These are phyloP conservation scores for Eupithecia dodoneata DNA, from an alignment of 2,888 invertebrate genomes.

Conservation along the genomic window DNA sequence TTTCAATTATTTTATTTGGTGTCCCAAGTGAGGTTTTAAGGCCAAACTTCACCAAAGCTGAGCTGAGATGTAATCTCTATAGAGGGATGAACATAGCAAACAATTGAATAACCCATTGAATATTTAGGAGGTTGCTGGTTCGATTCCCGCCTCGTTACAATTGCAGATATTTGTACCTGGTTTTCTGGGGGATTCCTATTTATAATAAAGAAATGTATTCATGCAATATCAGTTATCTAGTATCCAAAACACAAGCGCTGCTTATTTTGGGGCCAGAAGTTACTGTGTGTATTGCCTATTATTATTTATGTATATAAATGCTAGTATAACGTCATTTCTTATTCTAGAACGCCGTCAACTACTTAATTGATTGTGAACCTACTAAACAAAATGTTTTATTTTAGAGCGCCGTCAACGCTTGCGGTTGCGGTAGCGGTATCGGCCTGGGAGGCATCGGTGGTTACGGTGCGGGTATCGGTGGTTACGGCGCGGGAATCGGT, in stretches of 20 bases:
- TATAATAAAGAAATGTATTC: background rate
- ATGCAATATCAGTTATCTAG: background rate
- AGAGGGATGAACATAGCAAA: background rate
- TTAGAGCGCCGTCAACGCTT: conserved; percentile 10
- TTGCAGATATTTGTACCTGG: background rate
- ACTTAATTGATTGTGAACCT: too few species aligned
- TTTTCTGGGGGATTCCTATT: background rate
- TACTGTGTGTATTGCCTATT: background rate
- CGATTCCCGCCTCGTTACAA: background rate
- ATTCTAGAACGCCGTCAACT: conserved; percentile 5
- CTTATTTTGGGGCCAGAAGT: background rate
- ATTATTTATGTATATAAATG: background rate
- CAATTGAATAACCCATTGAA: background rate
- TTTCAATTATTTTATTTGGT: background rate
- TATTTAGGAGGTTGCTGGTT: background rate
- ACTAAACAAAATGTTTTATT: too few species aligned
- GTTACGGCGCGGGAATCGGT: background rate
- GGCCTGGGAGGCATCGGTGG: background rate
- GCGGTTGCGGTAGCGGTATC: background rate
- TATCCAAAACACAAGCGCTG: background rate
- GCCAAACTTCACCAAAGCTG: too few species aligned
- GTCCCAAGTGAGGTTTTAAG: background rate
- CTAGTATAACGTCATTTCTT: background rate
- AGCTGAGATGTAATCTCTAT: background rate
- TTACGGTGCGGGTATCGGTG: background rate